These are phyloP conservation scores for Drosophila setifemur DNA, from an alignment of 1,140 invertebrate genomes.

Conservation along the genomic window DNA sequence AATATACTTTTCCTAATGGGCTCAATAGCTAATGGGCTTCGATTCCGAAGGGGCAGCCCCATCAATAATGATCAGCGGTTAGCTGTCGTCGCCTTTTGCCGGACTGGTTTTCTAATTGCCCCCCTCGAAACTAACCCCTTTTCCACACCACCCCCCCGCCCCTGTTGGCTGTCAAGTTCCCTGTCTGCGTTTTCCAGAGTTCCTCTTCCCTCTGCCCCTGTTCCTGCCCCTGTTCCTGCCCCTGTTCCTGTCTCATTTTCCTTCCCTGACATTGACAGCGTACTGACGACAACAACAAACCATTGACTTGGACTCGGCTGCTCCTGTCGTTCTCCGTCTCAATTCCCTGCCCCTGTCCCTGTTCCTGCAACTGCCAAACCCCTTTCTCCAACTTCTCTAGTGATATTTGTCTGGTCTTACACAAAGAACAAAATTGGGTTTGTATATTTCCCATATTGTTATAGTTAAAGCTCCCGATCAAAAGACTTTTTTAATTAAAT, in stretches of 20 bases:
- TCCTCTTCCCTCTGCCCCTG: not conserved
- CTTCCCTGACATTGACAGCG: conserved; percentile 36
- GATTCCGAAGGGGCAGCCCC: not conserved
- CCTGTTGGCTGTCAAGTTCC: conserved; percentile 10
- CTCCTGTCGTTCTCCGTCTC: conserved; percentile 34
- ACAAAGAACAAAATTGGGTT: not conserved
- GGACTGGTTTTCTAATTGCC: conserved; percentile 52
- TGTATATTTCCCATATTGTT: too few species aligned
- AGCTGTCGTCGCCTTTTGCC: conserved; percentile 31
- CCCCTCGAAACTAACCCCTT: not conserved
- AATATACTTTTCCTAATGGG: not conserved
- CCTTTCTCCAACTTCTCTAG: conserved; percentile 14
- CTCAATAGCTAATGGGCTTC: not conserved
- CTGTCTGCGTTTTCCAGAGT: conserved; percentile 40
- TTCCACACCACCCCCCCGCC: not conserved
- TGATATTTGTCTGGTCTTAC: conserved; percentile 16
- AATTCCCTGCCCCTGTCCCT: too few species aligned
- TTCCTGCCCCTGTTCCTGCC: not conserved
- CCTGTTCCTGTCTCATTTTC: not conserved
- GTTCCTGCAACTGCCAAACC: too few species aligned
- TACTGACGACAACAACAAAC: conserved; percentile 36
- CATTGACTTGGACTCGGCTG: conserved; percentile 44
- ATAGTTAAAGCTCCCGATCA: too few species aligned
- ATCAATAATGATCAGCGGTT: conserved; percentile 36
- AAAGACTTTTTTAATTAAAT: too few species aligned